phyloP scores from a whole-genome alignment of 1,140 invertebrate species.

The Ericerus pela region DNA sequence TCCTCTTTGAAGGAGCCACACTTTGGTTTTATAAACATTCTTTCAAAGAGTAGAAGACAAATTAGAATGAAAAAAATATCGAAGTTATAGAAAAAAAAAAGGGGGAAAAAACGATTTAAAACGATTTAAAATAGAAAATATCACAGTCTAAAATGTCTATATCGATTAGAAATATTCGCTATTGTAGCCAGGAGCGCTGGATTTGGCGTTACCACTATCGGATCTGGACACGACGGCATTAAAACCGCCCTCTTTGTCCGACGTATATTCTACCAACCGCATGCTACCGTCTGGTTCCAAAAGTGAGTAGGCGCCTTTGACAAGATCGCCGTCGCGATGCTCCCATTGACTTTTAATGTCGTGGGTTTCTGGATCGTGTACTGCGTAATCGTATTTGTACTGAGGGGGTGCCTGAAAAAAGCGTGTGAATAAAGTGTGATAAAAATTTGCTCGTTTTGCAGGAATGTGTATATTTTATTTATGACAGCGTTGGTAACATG shows the following conservation, averaged over 20 bases:
- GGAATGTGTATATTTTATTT: too few species aligned
- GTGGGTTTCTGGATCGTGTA: slow-evolving; percentile 37
- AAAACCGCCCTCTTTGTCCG: slow-evolving; percentile 33
- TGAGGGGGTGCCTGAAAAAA: slow-evolving; percentile 27
- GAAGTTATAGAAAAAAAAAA: too few species aligned
- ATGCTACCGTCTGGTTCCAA: slow-evolving; percentile 35
- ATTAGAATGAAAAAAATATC: too few species aligned
- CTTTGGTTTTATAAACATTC: too few species aligned
- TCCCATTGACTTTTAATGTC: slow-evolving; percentile 38
- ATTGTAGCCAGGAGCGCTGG: slow-evolving; percentile 9
- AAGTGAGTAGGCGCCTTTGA: slow-evolving; percentile 38
- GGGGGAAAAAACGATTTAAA: too few species aligned
- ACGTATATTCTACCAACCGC: slow-evolving; percentile 34
- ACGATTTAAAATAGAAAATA: too few species aligned
- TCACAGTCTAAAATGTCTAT: too few species aligned
- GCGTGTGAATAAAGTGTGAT: background rate
- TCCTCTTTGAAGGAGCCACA: too few species aligned
- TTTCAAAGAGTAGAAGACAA: too few species aligned
- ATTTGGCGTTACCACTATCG: slow-evolving; percentile 13
- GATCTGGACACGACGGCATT: slow-evolving; percentile 34
- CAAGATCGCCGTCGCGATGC: slow-evolving; percentile 34
- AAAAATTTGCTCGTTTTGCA: background rate
- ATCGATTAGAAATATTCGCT: too few species aligned
- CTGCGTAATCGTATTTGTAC: slow-evolving; percentile 40
- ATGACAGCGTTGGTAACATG: too few species aligned